Conservation (phyloP, 2,888 invertebrate species). For the Lasius platythorax region DNA sequence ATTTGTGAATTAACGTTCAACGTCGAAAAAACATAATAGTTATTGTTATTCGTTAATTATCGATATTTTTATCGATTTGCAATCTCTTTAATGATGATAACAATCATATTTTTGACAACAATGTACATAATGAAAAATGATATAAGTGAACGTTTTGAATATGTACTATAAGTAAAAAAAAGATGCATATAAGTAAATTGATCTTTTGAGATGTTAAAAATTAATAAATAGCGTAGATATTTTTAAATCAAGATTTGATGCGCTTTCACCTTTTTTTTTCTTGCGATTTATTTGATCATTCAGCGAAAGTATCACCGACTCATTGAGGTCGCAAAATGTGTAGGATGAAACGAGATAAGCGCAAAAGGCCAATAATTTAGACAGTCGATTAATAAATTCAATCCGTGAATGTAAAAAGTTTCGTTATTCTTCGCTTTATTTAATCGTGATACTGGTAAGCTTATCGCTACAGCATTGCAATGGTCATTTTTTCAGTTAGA, state of each 20-base stretch:
- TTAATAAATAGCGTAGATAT: not conserved
- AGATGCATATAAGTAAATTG: not conserved
- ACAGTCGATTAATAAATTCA: constrained; percentile 70
- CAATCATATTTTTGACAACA: no score
- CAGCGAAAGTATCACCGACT: constrained; percentile 29
- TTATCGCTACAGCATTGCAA: not conserved
- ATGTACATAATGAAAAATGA: not conserved
- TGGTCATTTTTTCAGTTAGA: not conserved
- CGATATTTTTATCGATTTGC: constrained; percentile 50
- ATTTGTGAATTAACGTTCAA: constrained; percentile 12
- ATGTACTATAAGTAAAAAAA: not conserved
- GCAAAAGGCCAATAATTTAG: constrained; percentile 57
- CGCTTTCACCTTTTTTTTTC: constrained; percentile 1
- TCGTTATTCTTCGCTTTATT: constrained; percentile 45
- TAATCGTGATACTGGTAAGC: not conserved
- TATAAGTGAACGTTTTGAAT: not conserved
- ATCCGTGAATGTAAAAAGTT: constrained; percentile 74
- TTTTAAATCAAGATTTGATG: not conserved
- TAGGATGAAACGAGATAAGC: constrained; percentile 61
- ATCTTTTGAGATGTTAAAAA: not conserved
- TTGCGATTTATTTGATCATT: not conserved
- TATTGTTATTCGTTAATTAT: constrained; percentile 49
- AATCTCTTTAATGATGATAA: not conserved
- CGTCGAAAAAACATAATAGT: constrained; percentile 27
- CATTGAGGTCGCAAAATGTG: constrained; percentile 53